Evolutionary conservation across 1,140 invertebrate species (phyloP), one percentile per base, ranked within the genome.

Genomic region (Neotoxoptera formosana): DNA sequence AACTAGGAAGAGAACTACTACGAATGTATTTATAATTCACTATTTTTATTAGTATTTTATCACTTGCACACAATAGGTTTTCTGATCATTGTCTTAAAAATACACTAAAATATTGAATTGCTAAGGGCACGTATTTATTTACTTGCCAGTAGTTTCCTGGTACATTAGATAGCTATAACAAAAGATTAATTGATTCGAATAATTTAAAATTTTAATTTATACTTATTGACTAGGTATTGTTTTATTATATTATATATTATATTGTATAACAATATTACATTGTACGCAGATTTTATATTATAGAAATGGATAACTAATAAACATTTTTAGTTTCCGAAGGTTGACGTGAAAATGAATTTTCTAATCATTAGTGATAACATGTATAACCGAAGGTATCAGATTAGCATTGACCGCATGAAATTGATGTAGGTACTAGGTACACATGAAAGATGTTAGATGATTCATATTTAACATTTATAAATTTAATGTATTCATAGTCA

Each of bases 161-260:
- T 93, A 51, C 14, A 48, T 48, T 51, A 45, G 36, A 41, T 41
- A 41, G 7, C 36, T 53, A 53, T 86, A 51, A 93, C 91, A 93
- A 93, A 93, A 83, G 91, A 41, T 56, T n/a, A 93, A 93, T 90
- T 90, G 53, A 90, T 90, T 67, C 56, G 41, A 90, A 41, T 67
- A 60, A 45, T 67, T 67, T 90, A 30, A 41, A 90, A 45, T 90
- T 90, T 60, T 89, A 36, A 56, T 56, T 56, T 56, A 36, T 89
- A 56, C n/a, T 89, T 89, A 89, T 89, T 76, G 60, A 76, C 14
- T 76, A n/a, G n/a, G 60, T 76, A 76, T 76, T 53, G 87, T 89
- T n/a, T 47, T 89, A 53, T 87, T 48, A 34, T 34, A 90, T 56
- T 56, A 41, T 41, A 41, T 89, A 53, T 87, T 48, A 34, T 34